Percentiles rank a stretch among this genome's conserved stretches.
Conservation (phyloP, 2,113 vertebrate genomes). For the Ciconia boyciana region DNA sequence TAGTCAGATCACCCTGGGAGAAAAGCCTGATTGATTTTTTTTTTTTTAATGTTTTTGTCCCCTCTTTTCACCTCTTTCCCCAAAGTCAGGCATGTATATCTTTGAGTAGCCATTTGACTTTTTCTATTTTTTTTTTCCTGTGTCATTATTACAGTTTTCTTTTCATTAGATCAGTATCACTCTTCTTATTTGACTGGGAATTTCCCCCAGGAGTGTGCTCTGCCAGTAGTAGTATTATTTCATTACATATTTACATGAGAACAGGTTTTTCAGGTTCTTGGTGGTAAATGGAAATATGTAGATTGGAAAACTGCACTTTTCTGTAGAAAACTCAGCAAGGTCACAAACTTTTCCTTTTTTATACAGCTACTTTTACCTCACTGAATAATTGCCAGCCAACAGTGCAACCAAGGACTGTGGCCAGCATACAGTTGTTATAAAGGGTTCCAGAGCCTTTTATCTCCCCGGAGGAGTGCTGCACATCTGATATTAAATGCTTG, state of each 20-base stretch:
- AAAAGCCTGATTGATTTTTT: neutral
- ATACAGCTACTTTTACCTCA: neutral
- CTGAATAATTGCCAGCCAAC: neutral
- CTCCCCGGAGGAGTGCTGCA: neutral
- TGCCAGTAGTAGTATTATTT: slow-evolving; percentile 45
- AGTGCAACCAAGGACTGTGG: neutral
- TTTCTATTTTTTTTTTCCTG: neutral
- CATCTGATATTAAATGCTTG: neutral
- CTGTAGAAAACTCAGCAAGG: neutral
- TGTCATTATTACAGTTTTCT: neutral
- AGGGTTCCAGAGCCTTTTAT: neutral
- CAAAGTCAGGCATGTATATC: neutral
- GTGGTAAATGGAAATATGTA: neutral
- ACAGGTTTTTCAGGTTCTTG: slow-evolving; percentile 30
- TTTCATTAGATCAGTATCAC: slow-evolving; percentile 18
- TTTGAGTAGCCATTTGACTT: neutral
- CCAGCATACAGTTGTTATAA: neutral
- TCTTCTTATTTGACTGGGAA: neutral
- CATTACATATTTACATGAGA: slow-evolving; percentile 45
- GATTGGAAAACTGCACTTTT: neutral
- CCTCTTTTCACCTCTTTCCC: neutral
- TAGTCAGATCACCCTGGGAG: neutral
- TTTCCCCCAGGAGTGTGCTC: neutral
- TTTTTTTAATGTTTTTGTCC: accelerated
- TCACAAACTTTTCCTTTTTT: neutral